phyloP scores from a whole-genome alignment of 2,888 invertebrate species.

The Ennomos erosarius region DNA sequence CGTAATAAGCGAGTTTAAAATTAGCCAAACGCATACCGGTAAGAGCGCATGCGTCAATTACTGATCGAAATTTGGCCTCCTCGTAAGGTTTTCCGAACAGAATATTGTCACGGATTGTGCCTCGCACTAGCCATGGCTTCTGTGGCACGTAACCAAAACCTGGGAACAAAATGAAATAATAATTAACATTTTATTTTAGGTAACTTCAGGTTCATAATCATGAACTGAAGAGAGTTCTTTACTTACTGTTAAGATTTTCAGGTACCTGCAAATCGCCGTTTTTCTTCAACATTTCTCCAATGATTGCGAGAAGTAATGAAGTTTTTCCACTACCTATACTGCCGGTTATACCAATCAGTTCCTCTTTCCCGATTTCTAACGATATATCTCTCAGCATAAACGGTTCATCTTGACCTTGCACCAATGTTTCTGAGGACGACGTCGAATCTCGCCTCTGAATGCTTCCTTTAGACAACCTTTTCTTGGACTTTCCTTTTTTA shows the following conservation, averaged over 20 bases:
- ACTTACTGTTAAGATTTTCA: constrained; percentile 87
- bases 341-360: constrained; percentile 94
- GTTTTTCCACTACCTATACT: constrained; percentile 97
- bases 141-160: constrained; percentile 95
- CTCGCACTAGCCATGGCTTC: constrained; percentile 96
- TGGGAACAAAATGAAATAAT: constrained; percentile 12
- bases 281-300: constrained; percentile 92
- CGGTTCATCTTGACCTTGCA: constrained; percentile 56
- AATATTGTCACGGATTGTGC: constrained; percentile 96
- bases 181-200: neutral
- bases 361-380: constrained; percentile 85
- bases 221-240: neutral
- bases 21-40: constrained; percentile 78
- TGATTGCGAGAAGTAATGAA: constrained; percentile 92
- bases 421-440: constrained; percentile 56
- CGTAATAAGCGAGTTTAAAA: no score
- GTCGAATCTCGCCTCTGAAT: constrained; percentile 64
- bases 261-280: constrained; percentile 89
- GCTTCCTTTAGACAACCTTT: constrained; percentile 58
- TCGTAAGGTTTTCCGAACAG: constrained; percentile 95
- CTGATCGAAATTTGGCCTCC: constrained; percentile 90
- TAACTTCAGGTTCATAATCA: neutral
- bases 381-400: constrained; percentile 67
- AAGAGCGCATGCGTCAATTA: constrained; percentile 94
- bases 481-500: constrained; percentile 83